Evolutionary conservation across 2,888 invertebrate genomes (phyloP), one percentile per base, ranked within the genome.

Genomic region (Celastrina argiolus): DNA sequence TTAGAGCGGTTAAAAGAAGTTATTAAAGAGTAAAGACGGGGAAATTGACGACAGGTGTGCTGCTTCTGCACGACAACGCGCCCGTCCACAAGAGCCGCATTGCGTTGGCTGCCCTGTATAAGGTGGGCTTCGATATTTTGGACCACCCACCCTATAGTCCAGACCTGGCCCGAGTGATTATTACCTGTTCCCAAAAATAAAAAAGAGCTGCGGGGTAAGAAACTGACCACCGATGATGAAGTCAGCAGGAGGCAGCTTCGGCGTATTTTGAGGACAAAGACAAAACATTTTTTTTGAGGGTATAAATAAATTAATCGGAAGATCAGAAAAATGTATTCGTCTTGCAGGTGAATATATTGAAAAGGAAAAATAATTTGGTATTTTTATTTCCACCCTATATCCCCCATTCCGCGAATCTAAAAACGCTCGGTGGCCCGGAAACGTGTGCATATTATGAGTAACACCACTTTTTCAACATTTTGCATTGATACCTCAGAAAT

Each of bases 11-110:
- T n/a, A n/a, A n/a, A n/a, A n/a, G n/a, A n/a, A n/a, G n/a, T n/a
- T n/a, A n/a, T n/a, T n/a, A n/a, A n/a, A n/a, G n/a, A n/a, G n/a
- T n/a, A n/a, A n/a, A n/a, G n/a, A n/a, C n/a, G n/a, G n/a, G n/a
- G n/a, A n/a, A n/a, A n/a, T n/a, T n/a, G n/a, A n/a, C n/a, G n/a
- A n/a, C n/a, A n/a, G n/a, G n/a, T n/a, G n/a, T n/a, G n/a, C n/a
- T n/a, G n/a, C 68, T 68, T 22, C 51, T 72, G 64, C 69, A 72
- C 42, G 70, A 68, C 67, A 70, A 73, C 41, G 70, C 68, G 61
- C 71, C 68, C 28, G 69, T 70, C 16, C 68, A 71, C 72, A 71
- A 64, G 68, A 64, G 56, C 39, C 64, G 67, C 12, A 59, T 70
- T 66, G 69, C 69, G 34, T 41, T 67, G 71, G 68, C 70, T 68